Evolutionary conservation across 2,113 vertebrate genomes (phyloP).

Genomic region (Dolichotis patagonum): DNA sequence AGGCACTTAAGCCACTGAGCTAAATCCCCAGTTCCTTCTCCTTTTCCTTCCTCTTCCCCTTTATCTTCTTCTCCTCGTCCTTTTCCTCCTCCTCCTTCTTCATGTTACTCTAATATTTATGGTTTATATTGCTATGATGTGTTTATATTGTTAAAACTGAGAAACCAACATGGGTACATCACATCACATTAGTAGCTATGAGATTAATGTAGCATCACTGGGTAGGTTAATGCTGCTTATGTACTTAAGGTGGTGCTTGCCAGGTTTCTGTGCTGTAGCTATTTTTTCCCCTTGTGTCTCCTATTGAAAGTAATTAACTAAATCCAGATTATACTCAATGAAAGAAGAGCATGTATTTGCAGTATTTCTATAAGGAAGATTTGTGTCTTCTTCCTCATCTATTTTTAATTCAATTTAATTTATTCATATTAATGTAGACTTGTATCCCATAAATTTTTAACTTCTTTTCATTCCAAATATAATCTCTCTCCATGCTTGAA

Average conservation of each 20-base stretch:
- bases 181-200: not conserved
- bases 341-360: not conserved
- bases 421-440: not conserved
- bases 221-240: not conserved
- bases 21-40: no score
- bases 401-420: slow-evolving; percentile 11
- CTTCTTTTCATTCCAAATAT: not conserved
- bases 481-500: not conserved
- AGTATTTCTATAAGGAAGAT: slow-evolving; percentile 8
- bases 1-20: no score
- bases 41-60: no score
- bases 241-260: not conserved
- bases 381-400: not conserved
- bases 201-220: not conserved
- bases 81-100: not conserved
- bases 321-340: not conserved
- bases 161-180: not conserved
- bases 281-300: not conserved
- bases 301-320: not conserved
- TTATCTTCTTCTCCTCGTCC: no score
- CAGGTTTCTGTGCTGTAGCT: not conserved
- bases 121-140: not conserved
- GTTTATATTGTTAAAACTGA: not conserved
- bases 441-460: not conserved
- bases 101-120: not conserved